Conservation (phyloP, 2,797 vertebrate species). For the Gephyroberyx darwinii region DNA sequence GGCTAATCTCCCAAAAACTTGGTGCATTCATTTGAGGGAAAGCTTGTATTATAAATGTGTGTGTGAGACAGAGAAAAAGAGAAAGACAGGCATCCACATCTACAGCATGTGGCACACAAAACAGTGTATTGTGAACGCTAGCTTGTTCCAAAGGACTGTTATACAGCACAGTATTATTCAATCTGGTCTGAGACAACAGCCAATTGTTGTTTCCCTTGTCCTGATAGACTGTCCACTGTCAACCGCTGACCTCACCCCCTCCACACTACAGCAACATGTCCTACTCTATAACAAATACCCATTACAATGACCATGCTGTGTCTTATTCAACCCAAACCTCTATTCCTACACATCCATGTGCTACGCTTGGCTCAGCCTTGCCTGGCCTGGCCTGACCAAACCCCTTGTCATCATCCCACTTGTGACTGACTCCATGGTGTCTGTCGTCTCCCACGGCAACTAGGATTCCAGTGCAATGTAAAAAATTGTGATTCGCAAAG, state of each 20-base stretch:
- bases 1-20: too few relatives aligned
- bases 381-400: conserved; percentile 37
- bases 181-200: conserved; percentile 48
- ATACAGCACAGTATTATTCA: conserved; percentile 56
- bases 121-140: conserved; percentile 21
- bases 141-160: conserved; percentile 31
- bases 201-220: conserved; percentile 59
- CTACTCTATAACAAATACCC: conserved; percentile 59
- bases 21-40: neutral
- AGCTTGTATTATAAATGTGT: conserved; percentile 1
- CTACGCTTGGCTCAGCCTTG: conserved; percentile 23
- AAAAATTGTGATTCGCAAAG: conserved; percentile 21
- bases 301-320: conserved; percentile 40
- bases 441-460: conserved; percentile 36
- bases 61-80: neutral
- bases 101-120: conserved; percentile 35
- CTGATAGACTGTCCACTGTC: conserved; percentile 48
- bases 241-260: conserved; percentile 57
- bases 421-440: conserved; percentile 32
- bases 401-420: conserved; percentile 52
- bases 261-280: conserved; percentile 29
- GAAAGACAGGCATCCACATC: conserved; percentile 9
- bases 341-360: conserved; percentile 43
- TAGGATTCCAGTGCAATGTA: conserved; percentile 40
- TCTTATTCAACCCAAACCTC: conserved; percentile 41